Evolutionary conservation across 2,113 vertebrate genomes (phyloP), one percentile per base, ranked within the genome.

Genomic region (Cyanoderma ruficeps): DNA sequence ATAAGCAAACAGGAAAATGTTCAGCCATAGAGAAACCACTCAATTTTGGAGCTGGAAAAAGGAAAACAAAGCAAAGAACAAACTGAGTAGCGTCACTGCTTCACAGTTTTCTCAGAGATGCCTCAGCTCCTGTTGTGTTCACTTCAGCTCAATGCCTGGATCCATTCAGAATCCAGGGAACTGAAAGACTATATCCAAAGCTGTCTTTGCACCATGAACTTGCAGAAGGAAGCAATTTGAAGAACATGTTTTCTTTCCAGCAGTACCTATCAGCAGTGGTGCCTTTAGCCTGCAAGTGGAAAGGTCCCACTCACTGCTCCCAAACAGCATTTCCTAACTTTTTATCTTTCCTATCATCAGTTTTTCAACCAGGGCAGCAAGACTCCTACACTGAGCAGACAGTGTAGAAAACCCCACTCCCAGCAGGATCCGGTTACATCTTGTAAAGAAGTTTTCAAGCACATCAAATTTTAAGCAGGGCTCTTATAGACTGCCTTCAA

Each of bases 391-490:
- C 59, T 2, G 3, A 92, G 30, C 35, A 47, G 55, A 31, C 28
- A 30, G 15, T 5, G 17, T 8, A 79, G 52, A 47, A 81, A 80
- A 83, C 3, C 6, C 7, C 18, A 12, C 19, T 76, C 70, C 57
- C 82, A 72, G 49, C 18, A 44, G 57, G 56, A 89, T 33, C 27
- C 3, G 2, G 50, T 33, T n/a, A 56, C 25, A 11, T 59, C 91
- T 63, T 18, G 8, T 5, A 49, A 60, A 79, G 59, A 94, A 78
- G 81, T 68, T 84, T 89, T 72, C 23, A 88, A 79, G 77, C 23
- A 37, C 84, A 69, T 75, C 23, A 64, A 81, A 83, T 87, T 96
- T 94, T 76, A 83, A 94, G 17, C 65, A 55, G 28, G 21, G 77
- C 70, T 91, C 87, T 94, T 71, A 72, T 46, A 91, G 41, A 49